phyloP scores from a whole-genome alignment of 2,113 vertebrate species.

The Nipponia nippon region DNA sequence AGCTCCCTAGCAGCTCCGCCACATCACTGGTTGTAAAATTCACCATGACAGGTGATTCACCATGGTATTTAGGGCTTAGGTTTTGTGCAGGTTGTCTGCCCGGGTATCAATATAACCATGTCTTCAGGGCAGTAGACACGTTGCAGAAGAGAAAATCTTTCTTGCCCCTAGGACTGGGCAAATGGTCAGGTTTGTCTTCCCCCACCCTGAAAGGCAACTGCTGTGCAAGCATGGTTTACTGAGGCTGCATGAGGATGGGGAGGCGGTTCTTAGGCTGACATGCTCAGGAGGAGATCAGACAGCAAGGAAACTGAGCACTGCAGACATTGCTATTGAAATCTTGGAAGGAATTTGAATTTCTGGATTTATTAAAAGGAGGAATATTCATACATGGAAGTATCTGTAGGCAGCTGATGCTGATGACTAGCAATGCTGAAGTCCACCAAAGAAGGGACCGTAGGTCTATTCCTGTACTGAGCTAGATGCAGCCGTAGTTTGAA shows the following conservation, averaged over 20 bases:
- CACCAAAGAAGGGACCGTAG: background rate
- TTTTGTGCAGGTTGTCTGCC: background rate
- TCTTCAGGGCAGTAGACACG: background rate
- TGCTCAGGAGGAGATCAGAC: background rate
- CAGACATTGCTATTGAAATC: background rate
- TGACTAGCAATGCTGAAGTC: background rate
- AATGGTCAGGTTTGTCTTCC: background rate
- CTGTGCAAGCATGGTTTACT: background rate
- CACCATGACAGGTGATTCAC: background rate
- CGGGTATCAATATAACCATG: background rate
- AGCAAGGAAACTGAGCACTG: background rate
- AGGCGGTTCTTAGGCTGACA: background rate
- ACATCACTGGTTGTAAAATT: background rate
- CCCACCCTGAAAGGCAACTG: background rate
- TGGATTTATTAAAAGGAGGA: background rate
- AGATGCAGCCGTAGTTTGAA: background rate
- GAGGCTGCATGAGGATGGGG: background rate
- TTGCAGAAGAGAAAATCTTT: background rate
- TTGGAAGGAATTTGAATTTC: background rate
- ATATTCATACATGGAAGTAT: background rate
- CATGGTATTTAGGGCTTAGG: background rate
- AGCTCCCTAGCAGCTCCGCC: background rate
- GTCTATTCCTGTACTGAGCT: background rate
- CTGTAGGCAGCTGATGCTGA: background rate
- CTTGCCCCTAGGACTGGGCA: background rate